phyloP scores from a whole-genome alignment of 2,888 invertebrate genomes.

The Oscheius sp. region DNA sequence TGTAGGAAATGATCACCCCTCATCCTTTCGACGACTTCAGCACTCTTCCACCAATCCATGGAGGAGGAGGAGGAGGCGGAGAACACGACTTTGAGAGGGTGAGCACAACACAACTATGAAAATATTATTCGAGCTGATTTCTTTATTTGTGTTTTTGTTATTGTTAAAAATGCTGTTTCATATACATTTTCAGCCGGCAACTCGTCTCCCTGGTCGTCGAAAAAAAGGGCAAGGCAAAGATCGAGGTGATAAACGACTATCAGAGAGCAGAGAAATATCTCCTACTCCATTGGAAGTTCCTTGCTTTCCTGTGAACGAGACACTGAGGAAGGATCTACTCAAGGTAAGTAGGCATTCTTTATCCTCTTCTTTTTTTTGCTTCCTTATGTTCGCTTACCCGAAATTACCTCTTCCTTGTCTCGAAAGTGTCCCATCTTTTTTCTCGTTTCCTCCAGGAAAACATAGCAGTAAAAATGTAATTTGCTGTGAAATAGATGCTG shows the following conservation, averaged over 20 bases:
- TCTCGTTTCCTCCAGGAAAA: too few species aligned
- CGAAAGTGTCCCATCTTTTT: too few species aligned
- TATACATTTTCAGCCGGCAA: constrained; percentile 2
- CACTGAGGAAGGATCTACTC: constrained; percentile 54
- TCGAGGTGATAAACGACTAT: constrained; percentile 25
- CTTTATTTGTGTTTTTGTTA: too few species aligned
- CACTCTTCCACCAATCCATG: background rate
- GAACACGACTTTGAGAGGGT: constrained; percentile 10
- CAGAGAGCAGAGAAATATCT: constrained; percentile 37
- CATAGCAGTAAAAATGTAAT: too few species aligned
- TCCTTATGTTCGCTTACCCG: too few species aligned
- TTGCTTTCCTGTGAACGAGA: constrained; percentile 59
- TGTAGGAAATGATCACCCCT: background rate
- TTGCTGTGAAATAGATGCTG: too few species aligned
- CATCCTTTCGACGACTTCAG: background rate
- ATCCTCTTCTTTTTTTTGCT: too few species aligned
- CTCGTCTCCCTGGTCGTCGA: background rate
- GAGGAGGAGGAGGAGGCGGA: background rate
- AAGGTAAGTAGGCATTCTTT: too few species aligned
- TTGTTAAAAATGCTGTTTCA: background rate
- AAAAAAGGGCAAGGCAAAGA: background rate
- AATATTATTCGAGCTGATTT: too few species aligned
- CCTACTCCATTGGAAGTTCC: constrained; percentile 34
- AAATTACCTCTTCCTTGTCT: too few species aligned
- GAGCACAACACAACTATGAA: too few species aligned